Evolutionary conservation across 2,797 vertebrate species (phyloP).

Genomic region (Rhynchotus rufescens): DNA sequence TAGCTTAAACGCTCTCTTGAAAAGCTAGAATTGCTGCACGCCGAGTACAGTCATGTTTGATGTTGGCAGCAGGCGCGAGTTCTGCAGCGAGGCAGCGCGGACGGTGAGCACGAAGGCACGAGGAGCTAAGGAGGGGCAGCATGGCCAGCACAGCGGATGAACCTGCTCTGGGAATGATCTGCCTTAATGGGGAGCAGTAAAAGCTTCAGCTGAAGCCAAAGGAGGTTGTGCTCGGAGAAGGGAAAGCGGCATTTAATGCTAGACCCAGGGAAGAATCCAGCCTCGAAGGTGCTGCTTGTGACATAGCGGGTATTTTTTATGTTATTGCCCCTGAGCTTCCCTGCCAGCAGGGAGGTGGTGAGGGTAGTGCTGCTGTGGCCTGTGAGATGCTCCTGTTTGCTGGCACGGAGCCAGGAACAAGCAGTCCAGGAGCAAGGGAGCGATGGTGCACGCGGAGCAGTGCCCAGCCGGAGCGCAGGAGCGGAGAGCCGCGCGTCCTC

Average conservation of each 20-base stretch:
- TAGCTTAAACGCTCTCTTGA: neutral
- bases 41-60: neutral
- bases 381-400: conserved; percentile 39
- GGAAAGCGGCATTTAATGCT: conserved; percentile 54
- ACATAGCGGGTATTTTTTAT: conserved; percentile 3
- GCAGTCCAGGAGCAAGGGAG: neutral
- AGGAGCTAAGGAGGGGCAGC: neutral
- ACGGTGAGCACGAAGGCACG: rapidly evolving
- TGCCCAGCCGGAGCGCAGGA: neutral
- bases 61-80: neutral
- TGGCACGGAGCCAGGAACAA: neutral
- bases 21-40: neutral
- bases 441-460: conserved; percentile 29
- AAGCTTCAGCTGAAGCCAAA: conserved; percentile 32
- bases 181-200: conserved; percentile 61
- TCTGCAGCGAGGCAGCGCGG: rapidly evolving
- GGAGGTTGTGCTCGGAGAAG: conserved; percentile 43
- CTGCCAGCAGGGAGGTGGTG: conserved; percentile 18
- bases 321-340: neutral
- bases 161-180: conserved; percentile 59
- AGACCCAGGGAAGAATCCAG: conserved; percentile 44
- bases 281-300: conserved; percentile 1
- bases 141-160: neutral
- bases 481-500: neutral
- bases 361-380: conserved; percentile 41